Evolutionary conservation across 2,888 invertebrate genomes (phyloP).

Genomic region (Synergus itoensis): DNA sequence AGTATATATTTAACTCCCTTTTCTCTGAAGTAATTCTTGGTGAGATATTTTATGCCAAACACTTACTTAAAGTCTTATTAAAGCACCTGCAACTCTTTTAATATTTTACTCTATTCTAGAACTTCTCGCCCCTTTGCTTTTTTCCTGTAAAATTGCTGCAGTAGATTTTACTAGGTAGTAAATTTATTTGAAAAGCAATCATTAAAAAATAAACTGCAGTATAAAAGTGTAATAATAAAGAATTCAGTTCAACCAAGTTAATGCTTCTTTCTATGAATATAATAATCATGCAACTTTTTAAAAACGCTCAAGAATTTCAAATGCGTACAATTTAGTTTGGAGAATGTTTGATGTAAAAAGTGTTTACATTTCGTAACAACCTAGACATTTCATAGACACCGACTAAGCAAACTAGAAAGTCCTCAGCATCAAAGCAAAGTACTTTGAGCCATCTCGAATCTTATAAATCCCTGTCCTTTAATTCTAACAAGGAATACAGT

Average conservation of each 20-base stretch:
- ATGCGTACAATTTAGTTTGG: background rate
- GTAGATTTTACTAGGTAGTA: background rate
- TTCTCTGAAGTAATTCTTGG: no score
- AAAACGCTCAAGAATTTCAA: background rate
- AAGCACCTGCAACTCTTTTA: no score
- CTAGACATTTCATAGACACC: conserved; percentile 27
- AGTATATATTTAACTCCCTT: no score
- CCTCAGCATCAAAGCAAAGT: background rate
- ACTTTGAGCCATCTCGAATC: background rate
- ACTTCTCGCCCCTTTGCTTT: no score
- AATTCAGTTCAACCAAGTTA: background rate
- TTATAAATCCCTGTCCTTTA: background rate
- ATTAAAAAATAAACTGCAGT: background rate
- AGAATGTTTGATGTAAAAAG: conserved; percentile 8
- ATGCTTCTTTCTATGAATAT: background rate
- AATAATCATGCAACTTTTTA: background rate
- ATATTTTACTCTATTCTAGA: no score
- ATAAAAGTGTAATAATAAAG: background rate
- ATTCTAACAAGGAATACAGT: background rate
- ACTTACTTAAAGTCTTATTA: no score
- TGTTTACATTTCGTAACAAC: conserved; percentile 39
- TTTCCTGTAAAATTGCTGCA: no score
- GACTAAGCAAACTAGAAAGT: conserved; percentile 26
- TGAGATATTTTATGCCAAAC: no score
- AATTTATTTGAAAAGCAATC: background rate